Percentiles rank a stretch among this genome's conserved stretches.
These are phyloP conservation scores for Dufourea novaeangliae DNA, from an alignment of 1,140 invertebrate genomes.

Conservation along the genomic window DNA sequence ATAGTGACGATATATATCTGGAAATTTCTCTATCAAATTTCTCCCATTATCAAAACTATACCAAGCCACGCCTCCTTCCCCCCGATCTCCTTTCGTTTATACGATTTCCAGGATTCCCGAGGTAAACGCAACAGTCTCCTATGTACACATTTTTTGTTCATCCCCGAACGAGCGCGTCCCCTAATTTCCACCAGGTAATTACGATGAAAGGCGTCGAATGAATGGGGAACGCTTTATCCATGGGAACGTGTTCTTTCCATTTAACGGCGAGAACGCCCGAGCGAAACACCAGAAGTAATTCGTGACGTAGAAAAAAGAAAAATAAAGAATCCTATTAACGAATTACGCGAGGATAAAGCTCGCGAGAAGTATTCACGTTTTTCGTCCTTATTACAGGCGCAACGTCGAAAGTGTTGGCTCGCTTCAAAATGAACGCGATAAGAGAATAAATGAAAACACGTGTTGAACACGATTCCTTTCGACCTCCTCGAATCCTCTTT, in stretches of 20 bases:
- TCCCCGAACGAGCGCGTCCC: background rate
- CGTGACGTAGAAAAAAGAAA: background rate
- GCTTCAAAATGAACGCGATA: constrained; percentile 73
- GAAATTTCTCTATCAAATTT: no score
- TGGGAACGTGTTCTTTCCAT: background rate
- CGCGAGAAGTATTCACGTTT: background rate
- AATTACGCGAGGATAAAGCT: constrained; percentile 8
- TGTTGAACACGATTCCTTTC: constrained; percentile 74
- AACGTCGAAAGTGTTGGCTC: constrained; percentile 21
- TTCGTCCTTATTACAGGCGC: constrained; percentile 37
- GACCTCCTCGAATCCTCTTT: constrained; percentile 15
- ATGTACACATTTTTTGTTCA: background rate
- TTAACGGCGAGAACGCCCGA: background rate
- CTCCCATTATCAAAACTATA: no score
- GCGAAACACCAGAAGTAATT: background rate
- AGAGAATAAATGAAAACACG: constrained; percentile 77
- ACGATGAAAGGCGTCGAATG: background rate
- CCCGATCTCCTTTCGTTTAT: no score
- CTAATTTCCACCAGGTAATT: background rate
- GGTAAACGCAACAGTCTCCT: no score
- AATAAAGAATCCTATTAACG: constrained; percentile 16
- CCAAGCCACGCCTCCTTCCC: no score
- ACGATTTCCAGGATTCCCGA: no score
- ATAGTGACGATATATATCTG: no score
- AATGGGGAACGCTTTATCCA: constrained; percentile 1